phyloP scores from a whole-genome alignment of 2,113 vertebrate species.

The Bos taurus region DNA sequence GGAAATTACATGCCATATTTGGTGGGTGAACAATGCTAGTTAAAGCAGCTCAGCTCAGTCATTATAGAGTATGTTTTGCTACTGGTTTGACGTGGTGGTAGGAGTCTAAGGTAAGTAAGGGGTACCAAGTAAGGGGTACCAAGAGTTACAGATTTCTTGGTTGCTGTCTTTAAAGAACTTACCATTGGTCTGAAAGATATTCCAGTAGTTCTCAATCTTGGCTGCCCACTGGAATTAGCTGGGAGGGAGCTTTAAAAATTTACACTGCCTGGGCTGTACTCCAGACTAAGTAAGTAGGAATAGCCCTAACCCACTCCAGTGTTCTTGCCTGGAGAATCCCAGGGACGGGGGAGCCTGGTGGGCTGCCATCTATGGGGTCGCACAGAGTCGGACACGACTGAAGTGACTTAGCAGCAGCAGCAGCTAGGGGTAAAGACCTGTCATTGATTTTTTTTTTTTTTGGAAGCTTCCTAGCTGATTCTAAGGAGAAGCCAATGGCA shows the following conservation, averaged over 20 bases:
- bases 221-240: background rate
- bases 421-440: background rate
- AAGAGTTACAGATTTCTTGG: background rate
- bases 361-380: too few species aligned
- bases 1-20: background rate
- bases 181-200: background rate
- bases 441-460: conserved; percentile 31
- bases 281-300: conserved; percentile 36
- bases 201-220: background rate
- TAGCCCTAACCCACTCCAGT: background rate
- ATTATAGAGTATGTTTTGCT: background rate
- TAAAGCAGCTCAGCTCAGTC: background rate
- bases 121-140: background rate
- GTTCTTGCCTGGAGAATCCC: too few species aligned
- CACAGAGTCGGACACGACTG: too few species aligned
- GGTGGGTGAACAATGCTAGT: background rate
- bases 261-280: background rate
- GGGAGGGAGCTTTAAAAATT: conserved; percentile 23
- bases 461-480: background rate
- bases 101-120: background rate
- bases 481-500: background rate
- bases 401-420: too few species aligned
- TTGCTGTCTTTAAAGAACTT: background rate
- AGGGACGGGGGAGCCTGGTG: too few species aligned
- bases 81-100: background rate